phyloP scores from a whole-genome alignment of 2,888 invertebrate species.

The Torymus auratus region DNA sequence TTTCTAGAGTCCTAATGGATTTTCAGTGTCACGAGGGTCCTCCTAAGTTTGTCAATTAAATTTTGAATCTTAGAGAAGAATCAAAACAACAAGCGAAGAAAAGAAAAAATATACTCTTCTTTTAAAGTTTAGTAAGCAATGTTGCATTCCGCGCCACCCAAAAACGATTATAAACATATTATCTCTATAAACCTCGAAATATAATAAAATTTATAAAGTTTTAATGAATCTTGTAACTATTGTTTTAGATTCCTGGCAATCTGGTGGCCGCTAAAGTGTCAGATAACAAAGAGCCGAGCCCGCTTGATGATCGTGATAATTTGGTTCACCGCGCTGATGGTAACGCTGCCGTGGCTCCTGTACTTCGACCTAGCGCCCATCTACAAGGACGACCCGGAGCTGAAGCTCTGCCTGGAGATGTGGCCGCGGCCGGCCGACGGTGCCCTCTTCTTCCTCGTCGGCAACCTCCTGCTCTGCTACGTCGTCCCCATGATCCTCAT shows the following conservation, averaged over 20 bases:
- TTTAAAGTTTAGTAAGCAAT: too few relatives aligned
- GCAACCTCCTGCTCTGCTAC: slow-evolving; percentile 93
- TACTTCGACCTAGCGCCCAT: slow-evolving; percentile 90
- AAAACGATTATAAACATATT: too few relatives aligned
- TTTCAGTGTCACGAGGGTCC: too few relatives aligned
- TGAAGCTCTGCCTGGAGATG: slow-evolving; percentile 87
- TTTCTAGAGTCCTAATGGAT: too few relatives aligned
- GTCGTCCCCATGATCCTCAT: slow-evolving; percentile 93
- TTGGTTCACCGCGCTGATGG: slow-evolving; percentile 91
- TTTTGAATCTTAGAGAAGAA: too few relatives aligned
- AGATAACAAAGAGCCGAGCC: slow-evolving; percentile 92
- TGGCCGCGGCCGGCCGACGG: slow-evolving; percentile 92
- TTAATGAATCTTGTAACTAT: background rate
- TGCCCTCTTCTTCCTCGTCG: slow-evolving; percentile 91
- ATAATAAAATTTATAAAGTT: background rate
- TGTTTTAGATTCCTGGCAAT: slow-evolving; percentile 94
- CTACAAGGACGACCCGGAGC: slow-evolving; percentile 85
- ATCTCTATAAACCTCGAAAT: too few relatives aligned
- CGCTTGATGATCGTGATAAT: slow-evolving; percentile 92
- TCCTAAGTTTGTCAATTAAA: too few relatives aligned
- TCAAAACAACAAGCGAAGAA: too few relatives aligned
- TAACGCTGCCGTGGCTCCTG: slow-evolving; percentile 93
- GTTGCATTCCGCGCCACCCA: too few relatives aligned
- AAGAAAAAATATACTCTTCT: too few relatives aligned
- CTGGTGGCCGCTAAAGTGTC: slow-evolving; percentile 94